phyloP scores from a whole-genome alignment of 2,888 invertebrate genomes.

The Lobophora halterata region DNA sequence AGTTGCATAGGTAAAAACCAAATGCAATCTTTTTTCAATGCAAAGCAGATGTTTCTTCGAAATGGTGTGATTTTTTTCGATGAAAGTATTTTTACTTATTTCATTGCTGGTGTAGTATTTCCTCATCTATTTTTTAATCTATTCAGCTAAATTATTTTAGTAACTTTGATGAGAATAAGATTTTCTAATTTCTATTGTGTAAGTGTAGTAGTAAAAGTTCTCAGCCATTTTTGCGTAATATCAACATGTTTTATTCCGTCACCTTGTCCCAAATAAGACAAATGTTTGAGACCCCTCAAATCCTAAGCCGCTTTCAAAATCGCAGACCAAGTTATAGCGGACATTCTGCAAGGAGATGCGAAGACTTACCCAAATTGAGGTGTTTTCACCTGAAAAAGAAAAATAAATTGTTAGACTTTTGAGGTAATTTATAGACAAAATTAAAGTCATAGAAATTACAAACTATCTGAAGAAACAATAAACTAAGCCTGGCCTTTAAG shows the following conservation, averaged over 20 bases:
- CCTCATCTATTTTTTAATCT: too few species aligned
- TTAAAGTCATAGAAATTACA: too few species aligned
- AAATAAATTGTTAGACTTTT: slow-evolving; percentile 14
- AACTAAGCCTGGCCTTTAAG: too few species aligned
- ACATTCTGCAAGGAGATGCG: slow-evolving; percentile 22
- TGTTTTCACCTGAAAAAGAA: slow-evolving; percentile 44
- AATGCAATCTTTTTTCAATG: too few species aligned
- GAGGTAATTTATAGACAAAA: slow-evolving; percentile 8
- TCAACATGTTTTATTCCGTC: slow-evolving; percentile 23
- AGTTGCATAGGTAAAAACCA: too few species aligned
- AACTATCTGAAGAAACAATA: too few species aligned
- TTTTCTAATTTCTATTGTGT: slow-evolving; percentile 3
- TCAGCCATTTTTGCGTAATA: slow-evolving; percentile 16
- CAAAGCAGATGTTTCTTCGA: too few species aligned
- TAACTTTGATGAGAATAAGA: too few species aligned
- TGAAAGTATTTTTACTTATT: too few species aligned
- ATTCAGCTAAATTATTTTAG: too few species aligned
- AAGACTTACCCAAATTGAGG: slow-evolving; percentile 33
- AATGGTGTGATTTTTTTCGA: too few species aligned
- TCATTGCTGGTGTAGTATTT: too few species aligned
- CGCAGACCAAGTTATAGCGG: slow-evolving; percentile 22
- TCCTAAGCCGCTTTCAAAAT: slow-evolving; percentile 19
- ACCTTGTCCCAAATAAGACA: slow-evolving; percentile 21
- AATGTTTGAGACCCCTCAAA: slow-evolving; percentile 18
- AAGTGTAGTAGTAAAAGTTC: slow-evolving; percentile 14